Evolutionary conservation across 2,113 vertebrate species (phyloP).

Genomic region (Protomyctophum bolini): DNA sequence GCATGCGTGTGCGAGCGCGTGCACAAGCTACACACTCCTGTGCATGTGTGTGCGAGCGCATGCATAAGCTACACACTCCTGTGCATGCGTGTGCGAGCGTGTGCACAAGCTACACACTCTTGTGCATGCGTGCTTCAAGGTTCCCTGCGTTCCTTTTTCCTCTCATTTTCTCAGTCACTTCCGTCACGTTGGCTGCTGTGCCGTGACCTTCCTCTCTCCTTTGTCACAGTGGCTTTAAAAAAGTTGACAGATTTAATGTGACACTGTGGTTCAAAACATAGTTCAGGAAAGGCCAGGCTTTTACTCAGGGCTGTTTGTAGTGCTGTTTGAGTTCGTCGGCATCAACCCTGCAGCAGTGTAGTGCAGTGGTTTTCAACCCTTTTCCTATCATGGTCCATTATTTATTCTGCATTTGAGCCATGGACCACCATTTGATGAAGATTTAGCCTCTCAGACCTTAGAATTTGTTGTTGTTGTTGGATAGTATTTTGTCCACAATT

Average conservation of each 20-base stretch:
- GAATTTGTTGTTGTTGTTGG: too few relatives aligned
- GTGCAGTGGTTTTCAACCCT: neutral
- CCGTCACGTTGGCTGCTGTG: constrained; percentile 42
- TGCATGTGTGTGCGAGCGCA: neutral
- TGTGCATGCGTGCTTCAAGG: neutral
- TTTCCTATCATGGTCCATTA: too few relatives aligned
- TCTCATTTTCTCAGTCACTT: constrained; percentile 21
- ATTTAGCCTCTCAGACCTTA: too few relatives aligned
- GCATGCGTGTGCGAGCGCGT: neutral
- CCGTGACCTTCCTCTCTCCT: constrained; percentile 33
- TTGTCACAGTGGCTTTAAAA: constrained; percentile 33
- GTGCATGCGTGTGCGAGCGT: neutral
- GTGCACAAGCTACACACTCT: neutral
- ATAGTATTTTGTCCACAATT: too few relatives aligned
- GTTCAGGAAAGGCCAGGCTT: constrained; percentile 36
- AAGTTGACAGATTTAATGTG: constrained; percentile 54
- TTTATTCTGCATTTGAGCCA: too few relatives aligned
- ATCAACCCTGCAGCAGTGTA: constrained; percentile 21
- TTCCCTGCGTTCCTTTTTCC: neutral
- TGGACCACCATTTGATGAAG: too few relatives aligned
- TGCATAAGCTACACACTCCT: neutral
- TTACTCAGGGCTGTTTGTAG: constrained; percentile 30
- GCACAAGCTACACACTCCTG: neutral
- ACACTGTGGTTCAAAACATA: constrained; percentile 53
- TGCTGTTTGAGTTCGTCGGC: neutral